Conservation (phyloP, 2,113 vertebrate species). For the Ctenodactylus gundi region DNA sequence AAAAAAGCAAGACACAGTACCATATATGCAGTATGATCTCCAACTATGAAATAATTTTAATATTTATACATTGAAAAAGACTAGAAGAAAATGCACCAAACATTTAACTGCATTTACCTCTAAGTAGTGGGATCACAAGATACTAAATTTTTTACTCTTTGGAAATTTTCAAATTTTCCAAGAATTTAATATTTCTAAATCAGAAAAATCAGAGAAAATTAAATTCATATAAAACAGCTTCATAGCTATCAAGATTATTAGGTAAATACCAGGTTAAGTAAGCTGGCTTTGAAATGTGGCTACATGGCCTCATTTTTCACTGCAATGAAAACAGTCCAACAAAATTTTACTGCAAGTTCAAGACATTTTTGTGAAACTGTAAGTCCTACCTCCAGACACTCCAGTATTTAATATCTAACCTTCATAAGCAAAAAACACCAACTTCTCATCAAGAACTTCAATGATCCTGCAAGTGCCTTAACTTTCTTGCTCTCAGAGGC, state of each 20-base stretch:
- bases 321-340: not conserved
- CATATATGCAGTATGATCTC: constrained; percentile 71
- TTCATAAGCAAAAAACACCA: constrained; percentile 27
- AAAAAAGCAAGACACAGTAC: constrained; percentile 72
- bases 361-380: constrained; percentile 9
- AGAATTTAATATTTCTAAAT: constrained; percentile 49
- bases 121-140: constrained; percentile 44
- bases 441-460: constrained; percentile 13
- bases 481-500: not conserved
- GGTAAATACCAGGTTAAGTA: not conserved
- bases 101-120: constrained; percentile 55
- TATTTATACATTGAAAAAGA: constrained; percentile 74
- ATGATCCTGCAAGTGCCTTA: constrained; percentile 34
- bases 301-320: not conserved
- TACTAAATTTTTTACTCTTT: constrained; percentile 41
- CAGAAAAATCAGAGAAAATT: constrained; percentile 38
- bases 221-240: constrained; percentile 37
- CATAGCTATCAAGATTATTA: constrained; percentile 15
- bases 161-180: constrained; percentile 47
- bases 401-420: constrained; percentile 11
- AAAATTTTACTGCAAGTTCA: not conserved
- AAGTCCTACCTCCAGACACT: not conserved
- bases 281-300: constrained; percentile 17
- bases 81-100: constrained; percentile 71
- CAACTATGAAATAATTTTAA: constrained; percentile 68